Evolutionary conservation across 2,888 invertebrate species (phyloP), one percentile per base, ranked within the genome.

Genomic region (Petrophora chlorosata): DNA sequence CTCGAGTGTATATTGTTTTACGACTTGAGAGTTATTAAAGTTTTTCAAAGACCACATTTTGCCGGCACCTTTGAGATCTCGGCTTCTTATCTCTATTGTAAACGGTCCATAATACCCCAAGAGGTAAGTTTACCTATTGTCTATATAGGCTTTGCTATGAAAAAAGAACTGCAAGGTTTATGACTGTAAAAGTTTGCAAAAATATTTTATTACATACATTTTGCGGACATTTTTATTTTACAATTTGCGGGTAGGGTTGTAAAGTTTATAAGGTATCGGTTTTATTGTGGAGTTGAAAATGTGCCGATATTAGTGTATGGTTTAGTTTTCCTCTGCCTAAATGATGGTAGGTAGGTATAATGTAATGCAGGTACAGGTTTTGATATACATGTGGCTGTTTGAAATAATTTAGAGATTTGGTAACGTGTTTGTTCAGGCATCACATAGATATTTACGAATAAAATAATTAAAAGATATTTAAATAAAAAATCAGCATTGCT

Each of bases 61-160:
- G 68, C 55, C 77, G 76, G 76, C 60, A 33, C 51, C 67, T 75
- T 78, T 77, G 65, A 62, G 49, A n/a, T n/a, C n/a, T n/a, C n/a
- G n/a, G n/a, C n/a, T 49, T 48, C 51, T 54, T 61, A 63, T 63
- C 65, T 63, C 35, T 58, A 61, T 65, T 67, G 59, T 67, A 38
- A 35, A 39, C 10, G 22, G 29, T 39, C 51, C 53, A 49, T 63
- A 59, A 55, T 56, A 43, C 28, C 14, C 42, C 28, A 26, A 8
- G 42, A 52, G 54, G 57, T 56, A 44, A 38, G 41, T 12, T 33
- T 34, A 3, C 3, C 53, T 47, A 56, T 71, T 70, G 67, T 73
- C 46, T 61, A 41, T 52, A 54, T 44, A 29, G 51, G 56, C 56
- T 63, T 57, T 2, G 60, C 54, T 63, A 56, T 56, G 61, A 57